These are phyloP conservation scores for Apomyelois bistriatella DNA, from an alignment of 2,888 invertebrate species.

Conservation along the genomic window DNA sequence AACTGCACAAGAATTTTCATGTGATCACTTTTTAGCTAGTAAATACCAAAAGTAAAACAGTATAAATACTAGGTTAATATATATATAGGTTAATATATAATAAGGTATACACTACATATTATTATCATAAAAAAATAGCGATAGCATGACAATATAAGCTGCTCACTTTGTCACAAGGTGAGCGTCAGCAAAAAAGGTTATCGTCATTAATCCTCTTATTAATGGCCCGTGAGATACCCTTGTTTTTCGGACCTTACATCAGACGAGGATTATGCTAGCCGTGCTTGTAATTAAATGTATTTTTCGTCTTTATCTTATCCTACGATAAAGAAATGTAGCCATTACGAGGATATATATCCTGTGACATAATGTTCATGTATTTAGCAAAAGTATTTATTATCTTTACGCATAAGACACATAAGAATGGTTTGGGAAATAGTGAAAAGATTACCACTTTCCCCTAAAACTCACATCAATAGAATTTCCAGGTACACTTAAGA, in stretches of 20 bases:
- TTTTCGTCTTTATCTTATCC: conserved; percentile 14
- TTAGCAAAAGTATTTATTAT: neutral
- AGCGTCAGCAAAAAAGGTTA: conserved; percentile 43
- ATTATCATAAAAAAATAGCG: neutral
- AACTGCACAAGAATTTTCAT: no score
- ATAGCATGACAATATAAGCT: neutral
- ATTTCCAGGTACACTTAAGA: no score
- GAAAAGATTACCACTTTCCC: no score
- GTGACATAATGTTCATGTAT: neutral
- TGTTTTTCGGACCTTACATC: conserved; percentile 38
- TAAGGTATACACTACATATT: no score
- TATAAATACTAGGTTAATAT: no score
- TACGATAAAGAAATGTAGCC: neutral
- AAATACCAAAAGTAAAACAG: no score
- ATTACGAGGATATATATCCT: no score
- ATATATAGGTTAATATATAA: no score
- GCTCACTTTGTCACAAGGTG: conserved; percentile 34
- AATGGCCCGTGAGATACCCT: conserved; percentile 36
- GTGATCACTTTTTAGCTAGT: no score
- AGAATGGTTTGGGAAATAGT: no score
- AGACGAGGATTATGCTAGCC: conserved; percentile 19
- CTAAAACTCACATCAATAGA: no score
- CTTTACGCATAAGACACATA: no score
- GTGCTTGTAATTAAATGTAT: conserved; percentile 20
- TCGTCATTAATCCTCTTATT: conserved; percentile 46